phyloP scores from a whole-genome alignment of 2,888 invertebrate genomes.

The Corbicula japonica region DNA sequence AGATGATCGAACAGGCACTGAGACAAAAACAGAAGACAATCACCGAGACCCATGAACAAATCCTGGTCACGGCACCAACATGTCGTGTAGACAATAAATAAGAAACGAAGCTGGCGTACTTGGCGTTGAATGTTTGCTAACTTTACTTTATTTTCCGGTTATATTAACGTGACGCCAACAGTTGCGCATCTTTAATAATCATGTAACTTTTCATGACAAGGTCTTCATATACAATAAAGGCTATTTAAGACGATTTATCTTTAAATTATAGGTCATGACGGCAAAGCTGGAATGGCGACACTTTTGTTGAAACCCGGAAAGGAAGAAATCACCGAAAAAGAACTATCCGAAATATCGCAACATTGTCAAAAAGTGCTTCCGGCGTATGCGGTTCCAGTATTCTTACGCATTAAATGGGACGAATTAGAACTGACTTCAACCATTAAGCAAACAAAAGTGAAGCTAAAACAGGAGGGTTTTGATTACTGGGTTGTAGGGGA shows the following conservation, averaged over 20 bases:
- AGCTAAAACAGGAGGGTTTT: conserved; percentile 63
- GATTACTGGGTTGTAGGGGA: conserved; percentile 42
- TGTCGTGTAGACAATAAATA: too few species aligned
- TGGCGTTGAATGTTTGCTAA: too few species aligned
- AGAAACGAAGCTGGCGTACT: too few species aligned
- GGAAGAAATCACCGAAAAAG: conserved; percentile 26
- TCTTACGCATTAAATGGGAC: conserved; percentile 59
- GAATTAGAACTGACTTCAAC: conserved; percentile 67
- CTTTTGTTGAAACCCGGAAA: conserved; percentile 61
- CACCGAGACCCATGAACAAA: too few species aligned
- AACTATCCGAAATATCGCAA: conserved; percentile 61
- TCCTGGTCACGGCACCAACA: too few species aligned
- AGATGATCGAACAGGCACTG: too few species aligned
- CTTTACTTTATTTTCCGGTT: too few species aligned
- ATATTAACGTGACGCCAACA: too few species aligned
- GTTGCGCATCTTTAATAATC: too few species aligned
- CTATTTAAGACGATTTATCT: background rate
- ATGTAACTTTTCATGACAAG: too few species aligned
- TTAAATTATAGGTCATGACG: conserved; percentile 69
- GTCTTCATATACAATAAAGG: too few species aligned
- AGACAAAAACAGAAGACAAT: too few species aligned
- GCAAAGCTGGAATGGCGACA: conserved; percentile 82
- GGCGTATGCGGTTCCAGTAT: conserved; percentile 75
- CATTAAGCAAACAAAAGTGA: conserved; percentile 65
- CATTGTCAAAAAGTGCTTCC: conserved; percentile 74